phyloP scores from a whole-genome alignment of 53 echinoderm and acorn worm genomes.

The Holothuria scabra region DNA sequence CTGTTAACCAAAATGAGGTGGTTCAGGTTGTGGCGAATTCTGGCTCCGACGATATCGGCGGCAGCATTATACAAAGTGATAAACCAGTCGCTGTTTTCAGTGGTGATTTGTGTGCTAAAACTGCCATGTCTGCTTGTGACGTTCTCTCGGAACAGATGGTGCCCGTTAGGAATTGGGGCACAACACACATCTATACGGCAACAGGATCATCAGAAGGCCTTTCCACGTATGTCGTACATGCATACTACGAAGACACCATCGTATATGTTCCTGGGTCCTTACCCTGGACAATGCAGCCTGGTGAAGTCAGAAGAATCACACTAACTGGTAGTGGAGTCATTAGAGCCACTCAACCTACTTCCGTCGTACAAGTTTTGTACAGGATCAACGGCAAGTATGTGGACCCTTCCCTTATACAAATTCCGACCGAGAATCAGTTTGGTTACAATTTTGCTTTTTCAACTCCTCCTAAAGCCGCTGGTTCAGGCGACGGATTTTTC shows the following conservation, averaged over 20 bases:
- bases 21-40: slow-evolving; percentile 53
- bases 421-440: slow-evolving; percentile 69
- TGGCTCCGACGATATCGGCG: slow-evolving; percentile 27
- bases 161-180: slow-evolving; percentile 69
- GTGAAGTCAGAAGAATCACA: slow-evolving; percentile 52
- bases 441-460: slow-evolving; percentile 61
- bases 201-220: slow-evolving; percentile 8
- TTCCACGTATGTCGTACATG: slow-evolving; percentile 49
- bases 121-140: slow-evolving; percentile 55
- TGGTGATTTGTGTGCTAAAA: slow-evolving; percentile 54
- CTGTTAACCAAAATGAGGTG: slow-evolving; percentile 48
- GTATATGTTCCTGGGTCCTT: slow-evolving; percentile 41
- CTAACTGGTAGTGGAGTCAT: slow-evolving; percentile 63
- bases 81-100: slow-evolving; percentile 61
- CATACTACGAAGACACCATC: slow-evolving; percentile 41
- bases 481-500: slow-evolving; percentile 50
- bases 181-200: slow-evolving; percentile 61
- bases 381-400: slow-evolving; percentile 32
- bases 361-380: slow-evolving; percentile 56
- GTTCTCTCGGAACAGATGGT: slow-evolving; percentile 58
- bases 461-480: slow-evolving; percentile 59
- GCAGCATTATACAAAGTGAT: slow-evolving; percentile 62
- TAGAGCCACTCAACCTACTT: slow-evolving; percentile 50
- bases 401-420: slow-evolving; percentile 72
- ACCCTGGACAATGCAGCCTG: slow-evolving; percentile 25